Evolutionary conservation across 2,888 invertebrate species (phyloP), one percentile per base, ranked within the genome.

Genomic region (Sinohyriopsis cumingii): DNA sequence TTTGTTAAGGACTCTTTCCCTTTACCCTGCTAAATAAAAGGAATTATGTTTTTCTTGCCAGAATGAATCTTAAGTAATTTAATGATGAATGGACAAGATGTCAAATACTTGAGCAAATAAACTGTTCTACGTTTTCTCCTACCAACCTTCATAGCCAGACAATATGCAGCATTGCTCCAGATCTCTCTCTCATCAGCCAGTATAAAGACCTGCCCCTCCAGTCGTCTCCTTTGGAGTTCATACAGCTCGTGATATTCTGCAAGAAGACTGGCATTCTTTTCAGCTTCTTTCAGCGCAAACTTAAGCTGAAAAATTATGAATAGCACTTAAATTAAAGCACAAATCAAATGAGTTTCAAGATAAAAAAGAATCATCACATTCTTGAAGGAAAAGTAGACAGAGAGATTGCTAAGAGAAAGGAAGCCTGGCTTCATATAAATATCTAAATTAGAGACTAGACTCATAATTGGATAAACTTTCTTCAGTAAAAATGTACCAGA

Each of bases 231-330:
- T 80, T 90, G 90, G 56, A 90, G 82, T 71, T 90, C 90, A 71
- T 90, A 90, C 68, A 90, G 76, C 63, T 87, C 88, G 70, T 90
- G 90, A 71, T 90, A 90, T 76, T 90, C 90, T 19, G 86, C 79
- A 63, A 90, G 78, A 28, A 90, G 82, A 63, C 87, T 86, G 7
- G 90, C 86, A 75, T 89, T 89, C 75, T 88, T 89, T 82, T 89
- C 86, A 3, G 90, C 87, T 65, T 90, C 90, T 53, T 78, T 81
- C 59, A 90, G 73, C 0, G 90, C 90, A 53, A 75, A 69, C 68
- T 87, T 86, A 68, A 90, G 70, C 89, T 90, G 81, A n/a, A 75
- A 72, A 28, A 62, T 68, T n/a, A 67, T 65, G 19, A 53, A 55
- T 55, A n/a, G 4, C 20, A 64, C 18, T 64, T 24, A 9, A 24